Conservation (phyloP, 1,140 invertebrate genomes). For the Cepaea nemoralis region DNA sequence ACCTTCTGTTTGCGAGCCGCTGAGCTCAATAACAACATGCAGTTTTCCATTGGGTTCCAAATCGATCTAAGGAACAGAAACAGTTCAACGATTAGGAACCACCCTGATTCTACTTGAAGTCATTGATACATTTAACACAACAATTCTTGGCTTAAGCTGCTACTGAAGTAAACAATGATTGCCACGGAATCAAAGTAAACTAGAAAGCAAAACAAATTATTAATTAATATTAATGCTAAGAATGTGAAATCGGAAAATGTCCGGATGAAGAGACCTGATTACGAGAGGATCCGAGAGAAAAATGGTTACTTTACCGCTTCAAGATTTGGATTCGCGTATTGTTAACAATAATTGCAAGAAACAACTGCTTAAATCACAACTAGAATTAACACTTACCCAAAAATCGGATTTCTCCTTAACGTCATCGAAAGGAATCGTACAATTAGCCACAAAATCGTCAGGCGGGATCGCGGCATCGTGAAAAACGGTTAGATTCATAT, state of each 20-base stretch:
- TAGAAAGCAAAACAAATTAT: background rate
- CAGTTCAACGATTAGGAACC: slow-evolving; percentile 36
- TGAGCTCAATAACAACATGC: slow-evolving; percentile 89
- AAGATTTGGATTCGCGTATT: background rate
- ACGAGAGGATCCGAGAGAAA: slow-evolving; percentile 25
- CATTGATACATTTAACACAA: background rate
- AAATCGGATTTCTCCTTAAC: slow-evolving; percentile 84
- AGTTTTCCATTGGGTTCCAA: slow-evolving; percentile 95
- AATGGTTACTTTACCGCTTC: slow-evolving; percentile 38
- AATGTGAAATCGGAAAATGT: slow-evolving; percentile 36
- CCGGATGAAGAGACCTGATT: slow-evolving; percentile 42
- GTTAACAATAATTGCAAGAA: background rate
- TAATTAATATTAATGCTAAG: slow-evolving; percentile 1
- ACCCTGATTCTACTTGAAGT: background rate
- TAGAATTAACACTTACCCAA: slow-evolving; percentile 82
- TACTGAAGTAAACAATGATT: background rate
- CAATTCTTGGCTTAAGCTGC: background rate
- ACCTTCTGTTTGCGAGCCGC: slow-evolving; percentile 72
- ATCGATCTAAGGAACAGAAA: slow-evolving; percentile 82
- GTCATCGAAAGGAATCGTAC: slow-evolving; percentile 94
- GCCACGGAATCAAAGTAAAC: background rate
- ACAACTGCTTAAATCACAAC: background rate
- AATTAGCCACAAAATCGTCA: slow-evolving; percentile 97
- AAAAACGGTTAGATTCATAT: slow-evolving; percentile 95
- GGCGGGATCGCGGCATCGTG: slow-evolving; percentile 98